phyloP scores from a whole-genome alignment of 2,888 invertebrate species.

The Rhingia campestris region DNA sequence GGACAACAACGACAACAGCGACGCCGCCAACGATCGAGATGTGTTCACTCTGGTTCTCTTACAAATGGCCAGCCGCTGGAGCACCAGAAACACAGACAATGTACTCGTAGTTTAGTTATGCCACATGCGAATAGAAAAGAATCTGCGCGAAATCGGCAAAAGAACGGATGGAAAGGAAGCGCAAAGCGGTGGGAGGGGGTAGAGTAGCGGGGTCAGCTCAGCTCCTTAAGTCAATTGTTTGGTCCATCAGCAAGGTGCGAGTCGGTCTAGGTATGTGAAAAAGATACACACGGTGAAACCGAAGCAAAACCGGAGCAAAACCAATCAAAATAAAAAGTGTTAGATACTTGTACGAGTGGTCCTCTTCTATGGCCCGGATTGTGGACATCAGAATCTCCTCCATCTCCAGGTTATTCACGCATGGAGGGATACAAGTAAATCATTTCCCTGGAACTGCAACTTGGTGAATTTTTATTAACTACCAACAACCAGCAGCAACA shows the following conservation, averaged over 20 bases:
- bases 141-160: conserved; percentile 1
- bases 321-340: conserved; percentile 63
- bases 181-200: neutral
- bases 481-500: neutral
- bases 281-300: conserved; percentile 22
- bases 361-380: neutral
- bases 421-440: conserved; percentile 30
- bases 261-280: conserved; percentile 7
- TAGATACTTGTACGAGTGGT: conserved; percentile 25
- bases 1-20: neutral
- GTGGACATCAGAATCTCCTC: conserved; percentile 6
- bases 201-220: neutral
- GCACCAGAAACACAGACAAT: neutral
- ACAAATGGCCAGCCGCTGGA: conserved; percentile 3
- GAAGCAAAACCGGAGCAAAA: conserved; percentile 44
- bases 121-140: conserved; percentile 54
- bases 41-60: conserved; percentile 1
- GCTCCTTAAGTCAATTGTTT: conserved; percentile 41
- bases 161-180: neutral
- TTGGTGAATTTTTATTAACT: conserved; percentile 37
- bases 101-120: conserved; percentile 13
- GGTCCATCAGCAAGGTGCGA: conserved; percentile 54
- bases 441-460: conserved; percentile 37
- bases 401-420: neutral
- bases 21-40: conserved; percentile 4